Conservation (phyloP, 2,888 invertebrate species). For the Cephus sareptanus region DNA sequence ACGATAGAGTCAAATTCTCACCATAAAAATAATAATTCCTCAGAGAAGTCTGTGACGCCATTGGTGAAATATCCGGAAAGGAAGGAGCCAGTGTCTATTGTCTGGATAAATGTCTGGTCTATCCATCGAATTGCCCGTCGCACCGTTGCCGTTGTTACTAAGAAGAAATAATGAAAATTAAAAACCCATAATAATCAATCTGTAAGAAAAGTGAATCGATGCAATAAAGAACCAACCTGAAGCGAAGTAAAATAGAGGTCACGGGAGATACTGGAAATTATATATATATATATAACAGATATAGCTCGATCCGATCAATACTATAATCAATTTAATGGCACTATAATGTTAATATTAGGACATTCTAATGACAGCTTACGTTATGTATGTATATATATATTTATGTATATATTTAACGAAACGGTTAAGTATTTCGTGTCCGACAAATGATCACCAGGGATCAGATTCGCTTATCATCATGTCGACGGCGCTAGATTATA, state of each 20-base stretch:
- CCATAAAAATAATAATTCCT: constrained; percentile 39
- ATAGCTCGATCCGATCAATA: constrained; percentile 26
- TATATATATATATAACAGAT: neutral
- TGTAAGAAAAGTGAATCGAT: neutral
- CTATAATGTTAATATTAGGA: constrained; percentile 61
- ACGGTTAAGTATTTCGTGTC: constrained; percentile 46
- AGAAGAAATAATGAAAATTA: constrained; percentile 26
- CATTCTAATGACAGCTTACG: constrained; percentile 63
- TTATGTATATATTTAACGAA: constrained; percentile 42
- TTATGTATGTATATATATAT: constrained; percentile 46
- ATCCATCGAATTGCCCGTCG: constrained; percentile 78
- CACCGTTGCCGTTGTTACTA: constrained; percentile 80
- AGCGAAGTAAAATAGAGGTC: neutral
- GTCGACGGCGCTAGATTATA: constrained; percentile 40
- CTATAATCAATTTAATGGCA: constrained; percentile 54
- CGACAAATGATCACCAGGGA: constrained; percentile 6
- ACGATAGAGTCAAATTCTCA: neutral
- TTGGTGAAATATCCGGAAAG: constrained; percentile 79
- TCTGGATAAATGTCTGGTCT: constrained; percentile 86
- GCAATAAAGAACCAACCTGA: neutral
- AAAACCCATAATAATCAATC: neutral
- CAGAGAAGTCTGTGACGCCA: constrained; percentile 84
- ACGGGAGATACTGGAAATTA: neutral
- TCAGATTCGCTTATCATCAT: neutral
- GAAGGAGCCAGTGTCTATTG: constrained; percentile 86